Evolutionary conservation across 2,797 vertebrate genomes (phyloP).

Genomic region (Xenopus petersii): DNA sequence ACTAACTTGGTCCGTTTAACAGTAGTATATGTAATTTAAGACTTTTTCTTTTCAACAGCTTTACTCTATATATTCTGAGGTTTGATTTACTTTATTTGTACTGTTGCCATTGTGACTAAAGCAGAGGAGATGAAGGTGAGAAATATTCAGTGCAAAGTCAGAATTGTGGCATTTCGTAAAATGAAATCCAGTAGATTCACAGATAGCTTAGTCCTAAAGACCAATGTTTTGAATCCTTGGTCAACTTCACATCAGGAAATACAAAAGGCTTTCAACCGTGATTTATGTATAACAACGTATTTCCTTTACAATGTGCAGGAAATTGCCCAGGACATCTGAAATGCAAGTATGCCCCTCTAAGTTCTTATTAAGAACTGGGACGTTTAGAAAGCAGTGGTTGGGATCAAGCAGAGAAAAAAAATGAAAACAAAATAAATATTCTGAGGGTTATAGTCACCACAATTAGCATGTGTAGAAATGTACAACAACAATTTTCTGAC

Average conservation of each 20-base stretch:
- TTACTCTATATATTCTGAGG: conserved; percentile 82
- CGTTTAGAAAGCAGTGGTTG: conserved; percentile 18
- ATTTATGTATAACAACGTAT: neutral
- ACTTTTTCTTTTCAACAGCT: conserved; percentile 78
- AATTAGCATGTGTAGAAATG: conserved; percentile 4
- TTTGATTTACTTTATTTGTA: conserved; percentile 75
- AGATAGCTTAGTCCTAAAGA: conserved; percentile 57
- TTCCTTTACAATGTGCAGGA: conserved; percentile 20
- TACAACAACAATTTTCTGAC: neutral
- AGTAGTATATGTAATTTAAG: conserved; percentile 78
- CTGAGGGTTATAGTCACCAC: conserved; percentile 16
- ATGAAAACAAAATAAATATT: conserved; percentile 22
- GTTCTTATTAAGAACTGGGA: conserved; percentile 29
- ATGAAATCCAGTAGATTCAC: conserved; percentile 69
- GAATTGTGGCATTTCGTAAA: conserved; percentile 71
- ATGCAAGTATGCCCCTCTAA: neutral
- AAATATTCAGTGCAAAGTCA: conserved; percentile 83
- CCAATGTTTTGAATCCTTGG: conserved; percentile 52
- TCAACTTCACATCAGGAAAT: conserved; percentile 55
- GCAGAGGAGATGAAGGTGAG: conserved; percentile 78
- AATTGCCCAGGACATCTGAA: conserved; percentile 5
- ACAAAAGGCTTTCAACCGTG: neutral
- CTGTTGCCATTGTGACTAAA: conserved; percentile 73
- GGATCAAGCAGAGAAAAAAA: conserved; percentile 19
- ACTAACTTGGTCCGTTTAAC: conserved; percentile 80